These are phyloP conservation scores for Agonopterix alstromeriana DNA, from an alignment of 2,888 invertebrate species.

Conservation along the genomic window DNA sequence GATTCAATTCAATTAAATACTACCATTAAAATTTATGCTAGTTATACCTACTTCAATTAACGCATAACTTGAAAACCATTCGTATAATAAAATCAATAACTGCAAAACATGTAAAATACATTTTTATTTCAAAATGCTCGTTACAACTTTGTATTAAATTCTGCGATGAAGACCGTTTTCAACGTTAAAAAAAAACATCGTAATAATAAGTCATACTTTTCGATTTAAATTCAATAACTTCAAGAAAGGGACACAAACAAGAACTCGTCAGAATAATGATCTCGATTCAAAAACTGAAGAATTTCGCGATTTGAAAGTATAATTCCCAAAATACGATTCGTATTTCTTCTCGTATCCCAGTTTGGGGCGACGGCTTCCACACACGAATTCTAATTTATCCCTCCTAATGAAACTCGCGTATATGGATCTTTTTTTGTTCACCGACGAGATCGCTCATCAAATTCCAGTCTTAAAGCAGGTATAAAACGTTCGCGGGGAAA, in stretches of 20 bases:
- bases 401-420: slow-evolving; percentile 58
- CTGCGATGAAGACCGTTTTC: no score
- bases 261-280: slow-evolving; percentile 48
- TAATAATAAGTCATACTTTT: no score
- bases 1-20: no score
- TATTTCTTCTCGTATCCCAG: slow-evolving; percentile 28
- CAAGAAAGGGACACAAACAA: slow-evolving; percentile 15
- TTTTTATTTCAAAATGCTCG: no score
- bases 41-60: no score
- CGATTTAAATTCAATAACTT: not conserved
- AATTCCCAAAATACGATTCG: slow-evolving; percentile 48
- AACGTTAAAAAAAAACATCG: no score
- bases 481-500: slow-evolving; percentile 19
- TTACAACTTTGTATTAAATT: no score
- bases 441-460: slow-evolving; percentile 27
- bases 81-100: no score
- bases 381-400: slow-evolving; percentile 59
- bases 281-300: slow-evolving; percentile 37
- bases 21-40: no score
- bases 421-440: slow-evolving; percentile 34
- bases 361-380: slow-evolving; percentile 40
- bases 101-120: no score
- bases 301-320: slow-evolving; percentile 65
- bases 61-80: no score
- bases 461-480: slow-evolving; percentile 24